phyloP scores from a whole-genome alignment of 2,797 vertebrate species.

The Oreochromis mossambicus region DNA sequence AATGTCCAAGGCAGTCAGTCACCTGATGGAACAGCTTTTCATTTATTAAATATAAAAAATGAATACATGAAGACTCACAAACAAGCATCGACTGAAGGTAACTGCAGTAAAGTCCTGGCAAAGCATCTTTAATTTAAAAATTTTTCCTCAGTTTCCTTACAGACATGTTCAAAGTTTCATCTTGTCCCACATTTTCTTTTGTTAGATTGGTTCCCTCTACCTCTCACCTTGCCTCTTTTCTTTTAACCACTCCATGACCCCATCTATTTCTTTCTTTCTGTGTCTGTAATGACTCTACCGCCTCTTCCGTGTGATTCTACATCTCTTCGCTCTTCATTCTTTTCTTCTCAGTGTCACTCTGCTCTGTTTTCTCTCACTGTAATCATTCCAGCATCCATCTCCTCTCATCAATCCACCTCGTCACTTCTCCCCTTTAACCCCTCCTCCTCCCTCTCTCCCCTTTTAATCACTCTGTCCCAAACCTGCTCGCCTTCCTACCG shows the following conservation, averaged over 20 bases:
- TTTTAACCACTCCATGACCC: neutral
- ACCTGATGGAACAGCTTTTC: neutral
- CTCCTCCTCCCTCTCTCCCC: neutral
- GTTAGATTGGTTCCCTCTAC: neutral
- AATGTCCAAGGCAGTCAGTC: neutral
- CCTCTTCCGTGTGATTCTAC: neutral
- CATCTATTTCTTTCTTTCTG: neutral
- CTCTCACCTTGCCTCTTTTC: neutral
- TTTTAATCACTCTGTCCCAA: slow-evolving; percentile 52
- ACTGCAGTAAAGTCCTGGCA: neutral
- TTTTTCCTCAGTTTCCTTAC: neutral
- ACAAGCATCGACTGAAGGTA: no score
- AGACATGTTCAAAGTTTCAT: neutral
- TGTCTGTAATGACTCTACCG: slow-evolving; percentile 20
- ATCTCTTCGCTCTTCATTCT: neutral
- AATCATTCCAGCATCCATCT: slow-evolving; percentile 57
- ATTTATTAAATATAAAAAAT: neutral
- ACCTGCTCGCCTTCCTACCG: slow-evolving; percentile 11
- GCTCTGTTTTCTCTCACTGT: neutral
- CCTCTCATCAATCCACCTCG: slow-evolving; percentile 52
- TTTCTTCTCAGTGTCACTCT: neutral
- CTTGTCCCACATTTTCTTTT: neutral
- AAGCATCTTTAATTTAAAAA: neutral
- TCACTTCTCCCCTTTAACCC: slow-evolving; percentile 43
- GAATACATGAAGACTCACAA: neutral